Base-by-base conservation (phyloP, 2,113 vertebrate species). In the Hydrolagus affinis region DNA sequence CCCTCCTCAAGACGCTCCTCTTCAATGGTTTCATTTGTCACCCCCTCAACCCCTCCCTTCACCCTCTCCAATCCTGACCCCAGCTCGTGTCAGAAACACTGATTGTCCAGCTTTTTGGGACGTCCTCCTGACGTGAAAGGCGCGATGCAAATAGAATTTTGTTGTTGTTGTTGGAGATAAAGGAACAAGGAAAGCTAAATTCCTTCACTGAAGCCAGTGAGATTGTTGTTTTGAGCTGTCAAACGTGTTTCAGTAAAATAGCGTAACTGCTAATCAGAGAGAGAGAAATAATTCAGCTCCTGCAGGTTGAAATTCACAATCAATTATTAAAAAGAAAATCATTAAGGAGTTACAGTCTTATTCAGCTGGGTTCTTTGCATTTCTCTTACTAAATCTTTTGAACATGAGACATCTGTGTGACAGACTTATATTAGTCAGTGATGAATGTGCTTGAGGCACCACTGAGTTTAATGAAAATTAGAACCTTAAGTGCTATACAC, bases 381-480 rank as follows among this genome's bases (percentile, higher is more conserved):
- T 77, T 60, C 23, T 77, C n/a, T 25, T 77, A 59, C 75, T 14
- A 77, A 77, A 59, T 77, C 75, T 57, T 77, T 25, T 77, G 75
- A 60, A 77, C 75, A 77, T 77, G 23, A 25, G 75, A 25, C 75
- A 77, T 77, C 56, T 77, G 75, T 77, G 57, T 77, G 25, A 60
- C 75, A 60, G 75, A 77, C n/a, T 77, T 23, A 19, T 23, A 60
- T 60, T 77, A 60, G 56, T 77, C 75, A 77, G 75, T 77, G 75
- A 77, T 77, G 75, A 77, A 77, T 25, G 75, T 77, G 57, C n/a
- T 25, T 77, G 57, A 77, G 75, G 75, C 75, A 60, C 57, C 11
- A 77, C 57, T 77, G 75, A n/a, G 56, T 77, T 77, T 56, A 56
- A 77, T 77, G 75, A 77, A 77, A 77, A 77, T 77, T 77, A 77